A percentile compares a stretch with the other conserved stretches of the same genome.
Evolutionary conservation across 2,113 vertebrate species (phyloP).

Genomic region (Isurus oxyrinchus): DNA sequence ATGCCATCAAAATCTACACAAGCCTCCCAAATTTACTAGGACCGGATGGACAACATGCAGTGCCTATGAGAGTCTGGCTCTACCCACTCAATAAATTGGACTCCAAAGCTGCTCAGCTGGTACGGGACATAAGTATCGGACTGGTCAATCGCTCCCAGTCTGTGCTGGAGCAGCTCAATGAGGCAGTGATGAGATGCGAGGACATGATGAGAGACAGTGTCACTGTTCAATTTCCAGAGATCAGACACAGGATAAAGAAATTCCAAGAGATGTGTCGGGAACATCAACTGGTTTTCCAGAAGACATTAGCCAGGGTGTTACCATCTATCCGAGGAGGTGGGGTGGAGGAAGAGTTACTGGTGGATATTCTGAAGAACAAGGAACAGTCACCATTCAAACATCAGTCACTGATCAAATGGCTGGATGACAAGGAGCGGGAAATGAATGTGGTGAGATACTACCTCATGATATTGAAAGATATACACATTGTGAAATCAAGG

Average conservation of each 20-base stretch:
- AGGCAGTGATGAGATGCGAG: conserved; percentile 44
- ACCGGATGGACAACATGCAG: conserved; percentile 41
- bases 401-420: conserved; percentile 34
- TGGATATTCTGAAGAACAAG: conserved; percentile 34
- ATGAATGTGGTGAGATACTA: conserved; percentile 21
- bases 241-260: conserved; percentile 39
- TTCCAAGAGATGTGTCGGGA: conserved; percentile 41
- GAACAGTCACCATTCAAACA: conserved; percentile 42
- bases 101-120: conserved; percentile 44
- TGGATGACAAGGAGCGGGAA: conserved; percentile 37
- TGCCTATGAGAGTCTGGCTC: conserved; percentile 55
- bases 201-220: conserved; percentile 42
- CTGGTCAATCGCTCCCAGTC: conserved; percentile 40
- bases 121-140: conserved; percentile 44
- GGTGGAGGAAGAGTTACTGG: conserved; percentile 39
- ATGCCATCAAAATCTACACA: conserved; percentile 49
- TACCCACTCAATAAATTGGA: conserved; percentile 48
- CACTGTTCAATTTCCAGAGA: conserved; percentile 43
- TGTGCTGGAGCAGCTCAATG: conserved; percentile 43
- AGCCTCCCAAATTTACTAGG: conserved; percentile 47
- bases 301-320: conserved; percentile 34
- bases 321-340: conserved; percentile 47
- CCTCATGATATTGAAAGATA: background rate
- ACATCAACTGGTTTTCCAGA: conserved; percentile 38
- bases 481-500: background rate